phyloP scores from a whole-genome alignment of 2,797 vertebrate species.

The Siniperca obscura region DNA sequence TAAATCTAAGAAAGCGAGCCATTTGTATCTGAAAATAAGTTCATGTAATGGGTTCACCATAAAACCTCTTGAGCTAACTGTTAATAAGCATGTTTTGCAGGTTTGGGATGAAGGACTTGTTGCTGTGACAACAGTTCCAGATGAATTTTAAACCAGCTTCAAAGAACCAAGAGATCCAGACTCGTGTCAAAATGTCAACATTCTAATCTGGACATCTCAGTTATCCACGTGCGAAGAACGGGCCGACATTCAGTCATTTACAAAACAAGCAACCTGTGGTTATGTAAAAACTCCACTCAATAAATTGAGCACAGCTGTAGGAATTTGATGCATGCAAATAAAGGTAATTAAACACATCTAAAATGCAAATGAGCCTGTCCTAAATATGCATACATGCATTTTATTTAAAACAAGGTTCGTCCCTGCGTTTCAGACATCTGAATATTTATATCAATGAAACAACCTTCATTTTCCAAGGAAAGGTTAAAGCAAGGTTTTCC shows the following conservation, averaged over 20 bases:
- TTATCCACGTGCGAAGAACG: neutral
- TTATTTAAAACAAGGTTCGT: constrained; percentile 50
- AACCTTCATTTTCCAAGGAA: constrained; percentile 41
- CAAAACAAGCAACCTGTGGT: constrained; percentile 52
- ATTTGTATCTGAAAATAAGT: neutral
- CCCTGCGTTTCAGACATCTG: constrained; percentile 43
- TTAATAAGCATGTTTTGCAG: neutral
- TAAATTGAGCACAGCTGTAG: constrained; percentile 70
- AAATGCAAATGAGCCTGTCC: constrained; percentile 63
- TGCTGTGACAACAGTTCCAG: neutral
- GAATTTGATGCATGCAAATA: constrained; percentile 68
- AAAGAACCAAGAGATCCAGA: neutral
- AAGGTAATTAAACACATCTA: constrained; percentile 68
- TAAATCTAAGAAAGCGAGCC: neutral
- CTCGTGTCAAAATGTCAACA: neutral
- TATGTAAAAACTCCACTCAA: constrained; percentile 35
- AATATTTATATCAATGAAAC: constrained; percentile 57
- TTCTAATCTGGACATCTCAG: neutral
- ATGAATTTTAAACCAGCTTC: neutral
- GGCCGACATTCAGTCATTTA: constrained; percentile 1
- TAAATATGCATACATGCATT: constrained; percentile 42
- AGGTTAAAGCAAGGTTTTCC: constrained; percentile 45
- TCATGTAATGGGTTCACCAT: neutral
- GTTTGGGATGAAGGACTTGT: neutral
- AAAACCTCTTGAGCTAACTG: neutral